Conservation (phyloP, 2,888 invertebrate genomes). For the Callosobruchus maculatus region DNA sequence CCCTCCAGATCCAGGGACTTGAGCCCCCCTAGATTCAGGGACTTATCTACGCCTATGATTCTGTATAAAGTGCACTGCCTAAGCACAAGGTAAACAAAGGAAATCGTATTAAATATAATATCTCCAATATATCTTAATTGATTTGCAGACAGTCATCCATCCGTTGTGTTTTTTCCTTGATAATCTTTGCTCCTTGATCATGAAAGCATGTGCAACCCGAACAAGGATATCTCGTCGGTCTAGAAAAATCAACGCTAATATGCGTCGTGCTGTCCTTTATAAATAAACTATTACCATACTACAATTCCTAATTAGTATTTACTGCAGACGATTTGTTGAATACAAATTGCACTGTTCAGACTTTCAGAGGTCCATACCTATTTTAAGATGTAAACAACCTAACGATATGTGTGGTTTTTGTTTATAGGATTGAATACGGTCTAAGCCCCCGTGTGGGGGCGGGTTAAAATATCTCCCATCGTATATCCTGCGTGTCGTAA, state of each 20-base stretch:
- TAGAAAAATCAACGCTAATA: background rate
- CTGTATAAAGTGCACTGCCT: background rate
- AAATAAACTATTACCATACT: background rate
- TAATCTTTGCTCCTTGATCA: background rate
- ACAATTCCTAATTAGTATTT: background rate
- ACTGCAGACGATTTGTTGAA: background rate
- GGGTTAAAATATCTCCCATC: too few species aligned
- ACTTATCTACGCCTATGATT: too few species aligned
- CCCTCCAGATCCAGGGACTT: too few species aligned
- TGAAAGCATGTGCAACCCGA: background rate
- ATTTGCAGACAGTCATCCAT: background rate
- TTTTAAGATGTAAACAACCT: too few species aligned
- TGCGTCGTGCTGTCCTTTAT: background rate
- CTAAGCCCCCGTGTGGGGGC: too few species aligned
- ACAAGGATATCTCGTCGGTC: background rate
- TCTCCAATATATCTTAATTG: background rate
- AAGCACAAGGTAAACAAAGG: background rate
- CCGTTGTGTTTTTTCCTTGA: background rate
- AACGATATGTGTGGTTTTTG: too few species aligned
- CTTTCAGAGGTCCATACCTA: slow-evolving; percentile 1
- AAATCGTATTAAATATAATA: background rate
- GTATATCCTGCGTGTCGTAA: too few species aligned
- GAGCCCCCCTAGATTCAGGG: too few species aligned
- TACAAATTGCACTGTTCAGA: background rate
- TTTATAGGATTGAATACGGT: too few species aligned